Percentiles rank a stretch among this genome's conserved stretches.
Conservation (phyloP, 2,888 invertebrate species). For the Melipona beecheii region DNA sequence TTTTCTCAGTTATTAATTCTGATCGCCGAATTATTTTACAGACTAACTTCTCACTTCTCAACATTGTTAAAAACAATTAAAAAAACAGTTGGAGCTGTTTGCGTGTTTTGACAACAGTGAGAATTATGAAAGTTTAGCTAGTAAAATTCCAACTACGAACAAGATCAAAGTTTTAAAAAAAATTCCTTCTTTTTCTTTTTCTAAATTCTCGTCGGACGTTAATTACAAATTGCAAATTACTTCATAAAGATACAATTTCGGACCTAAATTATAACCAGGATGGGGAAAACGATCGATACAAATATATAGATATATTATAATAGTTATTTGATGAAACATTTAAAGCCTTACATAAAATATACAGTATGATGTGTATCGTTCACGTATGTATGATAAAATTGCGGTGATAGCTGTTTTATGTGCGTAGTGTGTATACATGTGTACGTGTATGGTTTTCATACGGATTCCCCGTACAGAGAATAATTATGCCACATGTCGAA, state of each 20-base stretch:
- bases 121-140: neutral
- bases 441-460: neutral
- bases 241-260: constrained; percentile 25
- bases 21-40: neutral
- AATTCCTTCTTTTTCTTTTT: neutral
- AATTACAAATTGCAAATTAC: constrained; percentile 34
- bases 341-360: constrained; percentile 83
- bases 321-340: constrained; percentile 83
- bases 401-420: neutral
- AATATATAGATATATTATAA: constrained; percentile 82
- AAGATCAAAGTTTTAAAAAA: neutral
- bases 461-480: constrained; percentile 50
- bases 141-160: neutral
- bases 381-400: constrained; percentile 54
- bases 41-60: neutral
- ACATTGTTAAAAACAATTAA: neutral
- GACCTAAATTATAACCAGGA: constrained; percentile 63
- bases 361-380: constrained; percentile 76
- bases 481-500: constrained; percentile 40
- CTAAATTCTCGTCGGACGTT: constrained; percentile 6
- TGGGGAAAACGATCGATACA: constrained; percentile 78
- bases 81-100: neutral
- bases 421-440: neutral
- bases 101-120: neutral
- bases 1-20: neutral